phyloP scores from a whole-genome alignment of 2,888 invertebrate genomes.

The Nipponacmea schrenckii region DNA sequence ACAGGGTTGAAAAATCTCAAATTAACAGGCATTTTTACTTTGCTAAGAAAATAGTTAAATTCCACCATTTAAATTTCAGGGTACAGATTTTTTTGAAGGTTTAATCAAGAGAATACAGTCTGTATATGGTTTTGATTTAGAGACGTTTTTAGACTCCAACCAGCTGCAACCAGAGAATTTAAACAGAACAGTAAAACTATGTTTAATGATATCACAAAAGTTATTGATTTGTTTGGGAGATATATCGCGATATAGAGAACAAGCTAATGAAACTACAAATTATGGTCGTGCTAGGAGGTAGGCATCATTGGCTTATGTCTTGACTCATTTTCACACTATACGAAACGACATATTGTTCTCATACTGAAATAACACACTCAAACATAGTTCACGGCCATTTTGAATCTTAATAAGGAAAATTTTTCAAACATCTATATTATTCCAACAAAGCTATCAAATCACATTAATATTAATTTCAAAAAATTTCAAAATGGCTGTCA shows the following conservation, averaged over 20 bases:
- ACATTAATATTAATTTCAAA: too few species aligned
- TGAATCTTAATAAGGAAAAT: too few species aligned
- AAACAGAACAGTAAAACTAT: constrained; percentile 76
- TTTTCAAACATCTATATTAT: too few species aligned
- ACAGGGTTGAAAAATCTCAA: too few species aligned
- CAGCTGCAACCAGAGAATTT: constrained; percentile 68
- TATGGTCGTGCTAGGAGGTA: constrained; percentile 81
- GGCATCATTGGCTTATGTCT: constrained; percentile 23
- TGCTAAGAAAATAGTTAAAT: too few species aligned
- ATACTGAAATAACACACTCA: too few species aligned
- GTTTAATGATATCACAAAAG: constrained; percentile 87
- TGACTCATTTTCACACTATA: too few species aligned
- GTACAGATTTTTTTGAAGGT: constrained; percentile 77
- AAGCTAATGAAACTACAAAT: constrained; percentile 82
- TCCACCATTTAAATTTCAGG: constrained; percentile 45
- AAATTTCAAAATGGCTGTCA: too few species aligned
- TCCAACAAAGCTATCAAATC: too few species aligned
- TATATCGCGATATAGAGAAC: constrained; percentile 88
- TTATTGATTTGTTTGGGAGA: constrained; percentile 91
- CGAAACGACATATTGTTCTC: too few species aligned
- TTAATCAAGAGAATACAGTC: constrained; percentile 80
- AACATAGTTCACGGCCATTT: too few species aligned
- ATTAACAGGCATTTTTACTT: too few species aligned
- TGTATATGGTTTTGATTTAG: constrained; percentile 79
- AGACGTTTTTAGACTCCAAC: constrained; percentile 60